Evolutionary conservation across 2,888 invertebrate genomes (phyloP).

Genomic region (Nomada ruficornis): DNA sequence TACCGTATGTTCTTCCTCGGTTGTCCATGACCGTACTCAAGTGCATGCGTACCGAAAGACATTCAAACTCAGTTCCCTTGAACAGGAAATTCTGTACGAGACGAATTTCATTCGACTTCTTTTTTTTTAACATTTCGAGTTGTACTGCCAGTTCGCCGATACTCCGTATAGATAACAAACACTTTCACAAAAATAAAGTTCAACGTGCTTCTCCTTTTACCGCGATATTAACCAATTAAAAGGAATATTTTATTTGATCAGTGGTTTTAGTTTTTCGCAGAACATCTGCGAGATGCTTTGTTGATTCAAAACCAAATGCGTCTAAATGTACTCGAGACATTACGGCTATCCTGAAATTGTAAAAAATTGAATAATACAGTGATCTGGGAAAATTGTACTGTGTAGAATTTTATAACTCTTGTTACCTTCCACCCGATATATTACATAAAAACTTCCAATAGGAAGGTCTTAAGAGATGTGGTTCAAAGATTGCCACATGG

Average conservation of each 20-base stretch:
- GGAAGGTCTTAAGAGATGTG: conserved; percentile 91
- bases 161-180: background rate
- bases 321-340: conserved; percentile 87
- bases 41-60: conserved; percentile 5
- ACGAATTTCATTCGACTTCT: background rate
- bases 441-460: conserved; percentile 93
- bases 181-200: conserved; percentile 13
- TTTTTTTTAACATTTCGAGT: background rate
- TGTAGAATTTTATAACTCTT: background rate
- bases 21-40: background rate
- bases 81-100: background rate
- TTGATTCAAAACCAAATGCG: conserved; percentile 87
- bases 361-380: conserved; percentile 10
- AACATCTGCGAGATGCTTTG: conserved; percentile 84
- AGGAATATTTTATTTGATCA: conserved; percentile 77
- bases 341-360: conserved; percentile 85
- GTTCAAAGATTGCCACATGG: conserved; percentile 92
- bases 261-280: conserved; percentile 84
- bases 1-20: background rate
- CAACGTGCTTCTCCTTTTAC: background rate
- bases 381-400: background rate
- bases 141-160: background rate
- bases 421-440: conserved; percentile 89
- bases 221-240: conserved; percentile 69
- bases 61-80: background rate